Base-by-base conservation (phyloP, 2,797 vertebrate genomes). In the Geotrypetes seraphini region DNA sequence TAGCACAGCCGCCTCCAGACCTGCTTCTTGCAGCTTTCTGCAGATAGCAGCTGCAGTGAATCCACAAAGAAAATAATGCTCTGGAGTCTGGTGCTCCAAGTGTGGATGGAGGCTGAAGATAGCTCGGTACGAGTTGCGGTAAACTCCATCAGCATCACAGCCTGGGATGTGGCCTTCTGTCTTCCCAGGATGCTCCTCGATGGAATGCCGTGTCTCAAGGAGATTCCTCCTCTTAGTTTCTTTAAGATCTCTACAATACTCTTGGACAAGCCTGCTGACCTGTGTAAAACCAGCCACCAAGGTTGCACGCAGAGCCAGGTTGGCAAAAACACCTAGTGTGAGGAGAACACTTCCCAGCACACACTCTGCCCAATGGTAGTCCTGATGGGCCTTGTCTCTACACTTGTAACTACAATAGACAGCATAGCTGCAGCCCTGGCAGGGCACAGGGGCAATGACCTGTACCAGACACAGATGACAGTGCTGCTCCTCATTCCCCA, bases 381-480 rank as follows among this genome's bases (percentile, higher is more conserved):
- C 65, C 12, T 73, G 57, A 93, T 92, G 96, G 0, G 96, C 92
- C 19, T 53, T n/a, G 2, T 49, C 60, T 53, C 60, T 66, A 33
- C 96, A 97, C 18, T 16, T 25, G 3, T 47, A 47, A 22, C 87
- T 84, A 50, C 96, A 99, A 53, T 96, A 99, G 15, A 68, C 73
- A 22, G 81, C 78, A 6, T 90, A 94, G 28, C 87, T 90, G 39
- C 96, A 99, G 1, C 71, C 60, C 1, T 17, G 40, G 33, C 95
- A 99, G 2, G 92, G 88, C 37, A 96, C 47, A 0, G 60, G 50
- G 43, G 73, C 63, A 24, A 78, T 17, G 0, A 78, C 73, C 19
- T 72, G 74, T 19, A 41, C 53, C 66, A 99, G 58, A 47, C 96
- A 99, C 46, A 25, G 56, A 65, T 99, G 96, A 53, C 96, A 98